Conservation (phyloP, 1,140 invertebrate genomes). For the Philopotamus ludificatus region DNA sequence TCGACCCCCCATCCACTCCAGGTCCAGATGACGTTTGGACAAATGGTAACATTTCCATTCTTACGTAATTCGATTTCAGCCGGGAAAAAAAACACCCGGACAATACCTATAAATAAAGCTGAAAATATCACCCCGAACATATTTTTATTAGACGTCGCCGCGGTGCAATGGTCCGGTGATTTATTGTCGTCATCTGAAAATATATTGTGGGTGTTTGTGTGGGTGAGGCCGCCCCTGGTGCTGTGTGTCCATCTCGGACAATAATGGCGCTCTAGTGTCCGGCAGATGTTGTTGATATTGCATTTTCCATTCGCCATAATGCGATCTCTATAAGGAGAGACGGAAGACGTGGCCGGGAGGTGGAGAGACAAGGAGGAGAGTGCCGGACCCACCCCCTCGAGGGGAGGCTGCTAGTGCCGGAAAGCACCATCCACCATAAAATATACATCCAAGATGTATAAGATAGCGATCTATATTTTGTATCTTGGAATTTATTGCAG, state of each 20-base stretch:
- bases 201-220: background rate
- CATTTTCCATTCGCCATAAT: constrained; percentile 42
- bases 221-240: constrained; percentile 12
- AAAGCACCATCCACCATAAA: constrained; percentile 5
- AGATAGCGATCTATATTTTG: background rate
- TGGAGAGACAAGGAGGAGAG: constrained; percentile 40
- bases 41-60: too few relatives aligned
- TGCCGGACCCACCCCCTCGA: constrained; percentile 41
- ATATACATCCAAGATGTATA: constrained; percentile 18
- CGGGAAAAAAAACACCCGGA: constrained; percentile 25
- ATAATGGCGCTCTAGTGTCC: constrained; percentile 37
- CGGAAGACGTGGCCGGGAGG: background rate
- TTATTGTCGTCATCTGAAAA: background rate
- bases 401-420: constrained; percentile 41
- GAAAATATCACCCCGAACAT: too few relatives aligned
- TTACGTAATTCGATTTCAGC: too few relatives aligned
- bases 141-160: too few relatives aligned
- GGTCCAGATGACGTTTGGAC: background rate
- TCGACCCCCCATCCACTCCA: background rate
- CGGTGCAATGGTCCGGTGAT: background rate
- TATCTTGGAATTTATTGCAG: background rate
- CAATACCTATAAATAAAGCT: too few relatives aligned
- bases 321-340: constrained; percentile 35
- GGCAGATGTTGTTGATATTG: constrained; percentile 48
- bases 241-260: constrained; percentile 39